These are phyloP conservation scores for Cacoxenus indagator DNA, from an alignment of 2,888 invertebrate genomes.

Conservation along the genomic window DNA sequence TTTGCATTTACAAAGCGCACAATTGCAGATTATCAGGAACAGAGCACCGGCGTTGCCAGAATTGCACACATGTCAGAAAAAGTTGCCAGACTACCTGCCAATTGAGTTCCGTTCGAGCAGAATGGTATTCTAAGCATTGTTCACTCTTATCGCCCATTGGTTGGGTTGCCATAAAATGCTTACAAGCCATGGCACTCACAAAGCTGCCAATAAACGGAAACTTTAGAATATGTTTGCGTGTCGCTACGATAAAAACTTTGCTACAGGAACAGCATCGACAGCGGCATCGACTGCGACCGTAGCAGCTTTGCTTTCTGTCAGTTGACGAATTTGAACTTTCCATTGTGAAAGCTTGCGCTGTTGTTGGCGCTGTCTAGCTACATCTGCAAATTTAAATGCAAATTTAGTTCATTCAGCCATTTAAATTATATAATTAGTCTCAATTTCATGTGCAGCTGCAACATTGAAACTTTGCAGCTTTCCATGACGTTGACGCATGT, in stretches of 20 bases:
- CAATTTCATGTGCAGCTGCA: not conserved
- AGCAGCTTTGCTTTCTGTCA: not conserved
- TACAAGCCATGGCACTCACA: not conserved
- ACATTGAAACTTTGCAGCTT: not conserved
- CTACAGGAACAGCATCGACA: not conserved
- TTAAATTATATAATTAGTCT: not conserved
- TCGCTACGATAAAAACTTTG: not conserved
- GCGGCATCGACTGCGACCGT: not conserved
- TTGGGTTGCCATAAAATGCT: not conserved
- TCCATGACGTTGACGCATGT: not conserved
- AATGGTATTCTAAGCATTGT: not conserved
- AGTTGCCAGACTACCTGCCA: not conserved
- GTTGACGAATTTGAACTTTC: not conserved
- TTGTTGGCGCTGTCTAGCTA: too few relatives aligned
- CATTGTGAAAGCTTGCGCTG: too few relatives aligned
- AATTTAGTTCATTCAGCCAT: not conserved
- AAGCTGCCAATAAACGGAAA: not conserved
- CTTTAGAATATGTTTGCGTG: not conserved
- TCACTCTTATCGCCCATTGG: not conserved
- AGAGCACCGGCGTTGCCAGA: not conserved
- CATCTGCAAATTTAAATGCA: not conserved
- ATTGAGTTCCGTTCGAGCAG: not conserved
- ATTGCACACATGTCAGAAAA: not conserved
- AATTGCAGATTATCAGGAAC: not conserved
- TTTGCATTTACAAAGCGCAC: not conserved